Percentiles rank a stretch among this genome's conserved stretches.
These are phyloP conservation scores for Cavia aperea DNA, from an alignment of 2,113 vertebrate genomes.

Conservation along the genomic window DNA sequence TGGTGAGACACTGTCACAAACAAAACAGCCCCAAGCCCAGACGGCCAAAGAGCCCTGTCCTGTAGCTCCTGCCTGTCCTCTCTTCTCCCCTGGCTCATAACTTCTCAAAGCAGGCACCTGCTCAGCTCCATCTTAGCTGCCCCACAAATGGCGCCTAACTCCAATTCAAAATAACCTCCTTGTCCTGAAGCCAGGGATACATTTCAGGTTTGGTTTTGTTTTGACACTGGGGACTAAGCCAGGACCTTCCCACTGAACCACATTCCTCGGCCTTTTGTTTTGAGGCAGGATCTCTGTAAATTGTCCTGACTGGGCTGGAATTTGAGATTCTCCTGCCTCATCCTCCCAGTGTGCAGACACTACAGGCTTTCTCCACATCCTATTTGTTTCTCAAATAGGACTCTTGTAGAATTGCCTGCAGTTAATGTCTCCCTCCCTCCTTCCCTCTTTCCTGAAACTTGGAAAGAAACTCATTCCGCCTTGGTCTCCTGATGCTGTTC, in stretches of 20 bases:
- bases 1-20: background rate
- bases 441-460: background rate
- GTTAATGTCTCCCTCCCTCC: background rate
- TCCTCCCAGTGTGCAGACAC: background rate
- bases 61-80: background rate
- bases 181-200: background rate
- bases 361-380: background rate
- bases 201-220: background rate
- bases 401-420: background rate
- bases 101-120: background rate
- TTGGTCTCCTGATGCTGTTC: background rate
- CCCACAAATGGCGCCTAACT: background rate
- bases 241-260: background rate
- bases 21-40: background rate
- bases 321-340: background rate
- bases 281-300: background rate
- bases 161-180: background rate
- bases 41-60: background rate
- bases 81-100: fast-evolving
- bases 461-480: background rate
- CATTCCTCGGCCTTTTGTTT: background rate
- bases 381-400: background rate
- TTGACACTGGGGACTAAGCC: background rate
- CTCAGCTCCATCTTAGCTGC: background rate
- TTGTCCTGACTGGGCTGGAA: background rate